phyloP scores from a whole-genome alignment of 2,113 vertebrate genomes.

The Stegastes partitus region DNA sequence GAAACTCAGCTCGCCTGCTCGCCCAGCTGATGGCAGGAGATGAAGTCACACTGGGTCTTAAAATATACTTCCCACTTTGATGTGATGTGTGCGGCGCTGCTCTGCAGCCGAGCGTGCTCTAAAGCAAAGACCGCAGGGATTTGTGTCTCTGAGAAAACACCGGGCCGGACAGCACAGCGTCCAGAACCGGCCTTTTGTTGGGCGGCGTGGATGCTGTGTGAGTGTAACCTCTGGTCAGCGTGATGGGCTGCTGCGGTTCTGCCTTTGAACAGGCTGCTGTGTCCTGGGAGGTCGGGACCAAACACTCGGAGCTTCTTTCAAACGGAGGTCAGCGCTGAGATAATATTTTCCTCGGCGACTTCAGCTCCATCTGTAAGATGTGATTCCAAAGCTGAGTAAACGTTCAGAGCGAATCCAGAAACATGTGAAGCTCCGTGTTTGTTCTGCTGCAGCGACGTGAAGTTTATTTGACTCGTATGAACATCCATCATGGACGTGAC shows the following conservation, averaged over 20 bases:
- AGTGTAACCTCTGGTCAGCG: neutral
- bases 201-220: conserved; percentile 4
- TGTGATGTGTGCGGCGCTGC: conserved; percentile 86
- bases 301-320: conserved; percentile 76
- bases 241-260: neutral
- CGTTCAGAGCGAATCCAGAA: conserved; percentile 51
- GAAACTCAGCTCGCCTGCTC: conserved; percentile 39
- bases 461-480: conserved; percentile 64
- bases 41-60: conserved; percentile 88
- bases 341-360: conserved; percentile 84
- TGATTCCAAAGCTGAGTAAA: conserved; percentile 86
- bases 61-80: conserved; percentile 93
- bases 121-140: conserved; percentile 87
- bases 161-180: no score
- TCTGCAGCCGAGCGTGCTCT: conserved; percentile 83
- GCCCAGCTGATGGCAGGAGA: conserved; percentile 70
- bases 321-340: conserved; percentile 82
- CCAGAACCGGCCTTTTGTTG: no score
- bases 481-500: conserved; percentile 63
- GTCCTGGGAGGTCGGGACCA: conserved; percentile 73
- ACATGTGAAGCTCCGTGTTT: conserved; percentile 54
- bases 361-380: conserved; percentile 80
- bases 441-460: conserved; percentile 25
- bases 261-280: conserved; percentile 79
- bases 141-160: conserved; percentile 82